phyloP scores from a whole-genome alignment of 2,888 invertebrate species.

The Augiades crinisus region DNA sequence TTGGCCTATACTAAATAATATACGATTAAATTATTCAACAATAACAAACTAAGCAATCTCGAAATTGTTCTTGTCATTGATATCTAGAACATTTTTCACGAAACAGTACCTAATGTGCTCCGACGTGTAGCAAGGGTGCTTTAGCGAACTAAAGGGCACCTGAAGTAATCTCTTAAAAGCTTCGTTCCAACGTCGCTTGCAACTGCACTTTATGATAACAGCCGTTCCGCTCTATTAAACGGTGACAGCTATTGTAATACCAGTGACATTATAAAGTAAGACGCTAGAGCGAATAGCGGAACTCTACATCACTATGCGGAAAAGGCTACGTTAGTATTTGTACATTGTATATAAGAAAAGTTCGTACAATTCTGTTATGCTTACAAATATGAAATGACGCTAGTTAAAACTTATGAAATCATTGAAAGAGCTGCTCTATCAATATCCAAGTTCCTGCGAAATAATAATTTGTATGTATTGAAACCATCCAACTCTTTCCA shows the following conservation, averaged over 20 bases:
- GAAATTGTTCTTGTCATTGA: too few species aligned
- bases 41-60: too few species aligned
- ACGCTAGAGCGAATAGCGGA: too few species aligned
- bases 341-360: neutral
- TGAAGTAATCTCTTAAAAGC: constrained; percentile 18
- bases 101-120: neutral
- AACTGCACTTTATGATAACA: neutral
- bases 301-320: too few species aligned
- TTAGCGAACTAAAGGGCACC: neutral
- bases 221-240: neutral
- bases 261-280: neutral
- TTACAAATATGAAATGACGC: too few species aligned
- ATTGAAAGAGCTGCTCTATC: neutral
- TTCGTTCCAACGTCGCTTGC: constrained; percentile 1
- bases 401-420: constrained; percentile 1
- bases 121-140: constrained; percentile 2
- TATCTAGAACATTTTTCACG: neutral
- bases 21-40: too few species aligned
- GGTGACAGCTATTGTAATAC: neutral
- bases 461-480: too few species aligned
- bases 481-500: neutral
- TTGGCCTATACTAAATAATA: too few species aligned
- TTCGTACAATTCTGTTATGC: too few species aligned
- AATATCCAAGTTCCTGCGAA: neutral
- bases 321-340: neutral